A percentile compares a stretch with the other conserved stretches of the same genome.
These are phyloP conservation scores for Dryas iulia DNA, from an alignment of 1,140 invertebrate species.

Conservation along the genomic window DNA sequence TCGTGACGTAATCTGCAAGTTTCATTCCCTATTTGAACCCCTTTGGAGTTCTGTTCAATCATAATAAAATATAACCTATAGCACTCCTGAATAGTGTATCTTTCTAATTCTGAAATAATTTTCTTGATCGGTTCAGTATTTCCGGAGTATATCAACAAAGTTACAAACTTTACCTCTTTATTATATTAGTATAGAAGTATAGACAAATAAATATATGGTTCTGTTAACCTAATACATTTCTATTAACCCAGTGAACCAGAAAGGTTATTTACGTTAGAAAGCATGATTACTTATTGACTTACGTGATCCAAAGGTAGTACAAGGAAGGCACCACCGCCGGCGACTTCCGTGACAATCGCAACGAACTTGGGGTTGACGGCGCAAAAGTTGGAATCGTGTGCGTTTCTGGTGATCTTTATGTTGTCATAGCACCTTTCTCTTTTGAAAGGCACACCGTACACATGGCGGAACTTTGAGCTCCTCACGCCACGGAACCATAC, in stretches of 20 bases:
- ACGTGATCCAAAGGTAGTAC: slow-evolving; percentile 95
- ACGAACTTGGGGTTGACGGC: slow-evolving; percentile 97
- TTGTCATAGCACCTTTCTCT: slow-evolving; percentile 95
- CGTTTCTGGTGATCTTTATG: slow-evolving; percentile 95
- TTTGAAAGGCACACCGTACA: slow-evolving; percentile 93
- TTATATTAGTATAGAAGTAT: no score
- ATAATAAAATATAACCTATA: no score
- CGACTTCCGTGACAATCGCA: slow-evolving; percentile 95
- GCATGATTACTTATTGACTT: slow-evolving; percentile 59
- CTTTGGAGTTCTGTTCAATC: no score
- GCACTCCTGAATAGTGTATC: no score
- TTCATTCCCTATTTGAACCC: no score
- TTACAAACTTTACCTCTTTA: no score
- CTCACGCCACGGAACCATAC: slow-evolving; percentile 91
- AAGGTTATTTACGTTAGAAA: background rate
- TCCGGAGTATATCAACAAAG: no score
- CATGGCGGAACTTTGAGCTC: slow-evolving; percentile 95
- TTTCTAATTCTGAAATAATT: no score
- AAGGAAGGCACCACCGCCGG: slow-evolving; percentile 95
- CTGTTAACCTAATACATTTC: no score
- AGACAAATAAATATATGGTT: no score
- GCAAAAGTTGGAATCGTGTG: slow-evolving; percentile 95
- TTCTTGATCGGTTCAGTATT: no score
- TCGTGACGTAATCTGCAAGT: no score
- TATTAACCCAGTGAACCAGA: background rate